Base-by-base conservation (phyloP, 2,797 vertebrate genomes). In the Aselliscus stoliczkanus region DNA sequence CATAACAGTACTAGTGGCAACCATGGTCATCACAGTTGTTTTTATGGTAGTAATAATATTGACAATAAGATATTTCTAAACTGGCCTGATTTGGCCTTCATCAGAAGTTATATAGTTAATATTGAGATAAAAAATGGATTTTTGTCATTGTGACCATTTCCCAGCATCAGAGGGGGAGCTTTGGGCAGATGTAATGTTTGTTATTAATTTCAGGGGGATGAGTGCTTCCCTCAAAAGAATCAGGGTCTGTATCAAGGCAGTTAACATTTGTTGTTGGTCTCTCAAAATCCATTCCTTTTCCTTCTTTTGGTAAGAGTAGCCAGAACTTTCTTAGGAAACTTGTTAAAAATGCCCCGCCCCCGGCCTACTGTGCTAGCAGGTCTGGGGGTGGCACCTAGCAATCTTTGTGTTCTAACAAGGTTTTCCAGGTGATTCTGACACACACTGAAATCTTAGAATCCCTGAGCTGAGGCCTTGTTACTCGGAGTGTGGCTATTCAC, bases 1-100 rank as follows among this genome's bases (percentile, higher is more conserved):
- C 15, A 7, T 4, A 39, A 14, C 12, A 14, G 7, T 14, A 21
- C 20, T 4, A 0, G n/a, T 23, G 13, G 54, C 1, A 12, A 27
- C 31, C 11, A 8, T 1, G 14, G 29, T 31, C 2, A 14, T 82
- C 50, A 12, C n/a, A 31, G 23, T 10, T 39, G 18, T 34, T 37
- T 84, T 62, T n/a, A 5, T 11, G 2, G 9, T 5, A 21, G 58
- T 54, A 7, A 67, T 34, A 39, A 17, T 34, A 13, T 10, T 20
- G 65, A n/a, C 11, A 34, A 9, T 23, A 37, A 80, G 42, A 0
- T 75, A 42, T n/a, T 84, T 83, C 87, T 84, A 47, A 64, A 25
- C 73, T n/a, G 7, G 5, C 15, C 25, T 12, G 5, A 1, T 34
- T 44, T 47, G 50, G 34, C 21, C 37, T 83, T 37, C 39, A 7